These are phyloP conservation scores for Macquaria australasica DNA, from an alignment of 2,113 vertebrate species.

Conservation along the genomic window DNA sequence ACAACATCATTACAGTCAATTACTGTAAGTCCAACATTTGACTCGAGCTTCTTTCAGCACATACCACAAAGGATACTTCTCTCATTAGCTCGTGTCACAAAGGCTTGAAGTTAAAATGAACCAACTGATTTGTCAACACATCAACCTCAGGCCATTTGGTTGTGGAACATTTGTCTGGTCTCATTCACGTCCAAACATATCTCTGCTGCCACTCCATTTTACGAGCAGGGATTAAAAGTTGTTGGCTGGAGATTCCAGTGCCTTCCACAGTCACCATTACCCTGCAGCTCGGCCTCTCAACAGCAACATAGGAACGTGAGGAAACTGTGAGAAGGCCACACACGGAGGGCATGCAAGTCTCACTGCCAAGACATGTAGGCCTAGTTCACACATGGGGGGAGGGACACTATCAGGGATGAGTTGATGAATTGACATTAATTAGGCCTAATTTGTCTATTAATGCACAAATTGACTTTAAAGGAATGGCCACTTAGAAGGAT, in stretches of 20 bases:
- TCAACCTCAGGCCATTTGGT: slow-evolving; percentile 45
- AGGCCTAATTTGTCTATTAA: background rate
- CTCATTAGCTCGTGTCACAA: background rate
- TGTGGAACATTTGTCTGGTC: slow-evolving; percentile 59
- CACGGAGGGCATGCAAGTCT: slow-evolving; percentile 27
- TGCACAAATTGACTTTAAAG: background rate
- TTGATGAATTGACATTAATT: background rate
- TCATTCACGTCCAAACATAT: slow-evolving; percentile 63
- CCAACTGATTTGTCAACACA: slow-evolving; percentile 59
- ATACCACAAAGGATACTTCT: slow-evolving; percentile 3
- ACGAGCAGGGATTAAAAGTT: slow-evolving; percentile 72
- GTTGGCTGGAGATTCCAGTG: slow-evolving; percentile 54
- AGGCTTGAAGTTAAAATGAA: slow-evolving; percentile 26
- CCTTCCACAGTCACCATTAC: slow-evolving; percentile 16
- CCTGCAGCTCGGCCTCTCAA: slow-evolving; percentile 37
- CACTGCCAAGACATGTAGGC: slow-evolving; percentile 6
- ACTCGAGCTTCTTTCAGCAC: slow-evolving; percentile 25
- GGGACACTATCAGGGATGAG: background rate
- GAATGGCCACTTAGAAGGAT: background rate
- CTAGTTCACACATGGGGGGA: slow-evolving; percentile 7
- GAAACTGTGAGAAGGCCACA: slow-evolving; percentile 64
- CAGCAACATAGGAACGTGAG: slow-evolving; percentile 47
- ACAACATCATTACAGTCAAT: slow-evolving; percentile 20
- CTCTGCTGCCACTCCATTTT: slow-evolving; percentile 73
- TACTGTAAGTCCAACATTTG: slow-evolving; percentile 3